A percentile compares a stretch with the other conserved stretches of the same genome.
phyloP scores from a whole-genome alignment of 2,888 invertebrate species.

The Volucella zonaria region DNA sequence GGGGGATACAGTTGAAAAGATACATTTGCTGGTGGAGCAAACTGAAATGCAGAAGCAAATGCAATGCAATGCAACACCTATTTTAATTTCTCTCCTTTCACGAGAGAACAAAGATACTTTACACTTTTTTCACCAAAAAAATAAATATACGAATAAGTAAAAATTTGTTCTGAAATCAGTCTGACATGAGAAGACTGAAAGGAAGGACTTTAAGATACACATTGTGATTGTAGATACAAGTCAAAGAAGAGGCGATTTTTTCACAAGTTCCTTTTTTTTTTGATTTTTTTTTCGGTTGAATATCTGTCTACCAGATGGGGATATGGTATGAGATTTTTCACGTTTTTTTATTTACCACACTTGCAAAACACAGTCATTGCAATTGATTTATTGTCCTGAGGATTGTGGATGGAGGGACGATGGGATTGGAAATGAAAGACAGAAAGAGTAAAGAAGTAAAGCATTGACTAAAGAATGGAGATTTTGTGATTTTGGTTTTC shows the following conservation, averaged over 20 bases:
- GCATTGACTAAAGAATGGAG: constrained; percentile 51
- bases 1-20: constrained; percentile 14
- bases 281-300: constrained; percentile 21
- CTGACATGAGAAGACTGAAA: constrained; percentile 35
- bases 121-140: constrained; percentile 29
- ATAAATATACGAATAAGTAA: constrained; percentile 15
- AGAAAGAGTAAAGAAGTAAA: constrained; percentile 21
- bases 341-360: constrained; percentile 41
- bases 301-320: constrained; percentile 72
- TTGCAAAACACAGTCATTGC: constrained; percentile 62
- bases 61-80: constrained; percentile 65
- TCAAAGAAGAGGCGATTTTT: constrained; percentile 65
- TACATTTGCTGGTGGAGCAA: constrained; percentile 40
- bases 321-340: constrained; percentile 58
- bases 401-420: constrained; percentile 32
- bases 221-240: constrained; percentile 60
- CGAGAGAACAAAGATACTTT: constrained; percentile 65
- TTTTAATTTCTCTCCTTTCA: constrained; percentile 41
- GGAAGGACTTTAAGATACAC: constrained; percentile 65
- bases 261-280: constrained; percentile 2
- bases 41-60: too few relatives aligned
- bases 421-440: too few relatives aligned
- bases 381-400: constrained; percentile 73
- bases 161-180: constrained; percentile 36
- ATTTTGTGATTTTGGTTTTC: constrained; percentile 45